Evolutionary conservation across 2,797 vertebrate species (phyloP).

Genomic region (Gambelia wislizenii): DNA sequence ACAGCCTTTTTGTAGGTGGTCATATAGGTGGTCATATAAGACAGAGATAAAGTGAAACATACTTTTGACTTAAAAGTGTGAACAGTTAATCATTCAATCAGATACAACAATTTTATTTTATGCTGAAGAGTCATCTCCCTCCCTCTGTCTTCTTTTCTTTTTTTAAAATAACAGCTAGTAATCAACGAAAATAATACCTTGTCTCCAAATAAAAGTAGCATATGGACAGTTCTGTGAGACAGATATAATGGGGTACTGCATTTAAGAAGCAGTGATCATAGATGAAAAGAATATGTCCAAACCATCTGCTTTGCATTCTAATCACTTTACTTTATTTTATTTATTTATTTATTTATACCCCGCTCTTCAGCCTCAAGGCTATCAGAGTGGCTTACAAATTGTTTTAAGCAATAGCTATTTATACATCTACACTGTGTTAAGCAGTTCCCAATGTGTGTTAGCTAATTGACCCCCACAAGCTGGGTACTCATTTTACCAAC

Average conservation of each 20-base stretch:
- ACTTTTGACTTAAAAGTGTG: neutral
- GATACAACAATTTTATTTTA: neutral
- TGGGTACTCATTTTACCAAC: no score
- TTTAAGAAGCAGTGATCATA: neutral
- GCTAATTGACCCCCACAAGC: no score
- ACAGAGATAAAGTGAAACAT: neutral
- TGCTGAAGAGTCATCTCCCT: neutral
- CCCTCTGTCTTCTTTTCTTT: neutral
- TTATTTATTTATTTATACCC: no score
- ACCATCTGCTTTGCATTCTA: neutral
- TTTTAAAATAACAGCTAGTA: neutral
- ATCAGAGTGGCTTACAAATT: no score
- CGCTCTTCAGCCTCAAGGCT: no score
- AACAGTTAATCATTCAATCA: neutral
- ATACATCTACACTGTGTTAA: no score
- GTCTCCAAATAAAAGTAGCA: constrained; percentile 24
- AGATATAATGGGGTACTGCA: neutral
- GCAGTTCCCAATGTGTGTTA: no score
- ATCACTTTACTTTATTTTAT: neutral
- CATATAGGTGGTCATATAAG: neutral
- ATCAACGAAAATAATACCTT: constrained; percentile 11
- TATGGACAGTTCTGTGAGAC: neutral
- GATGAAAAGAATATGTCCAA: neutral
- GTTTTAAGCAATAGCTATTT: no score
- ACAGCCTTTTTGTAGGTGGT: neutral